Evolutionary conservation across 35 echinoderm and acorn worm genomes (phyloP).

Genomic region (Heliocidaris tuberculata): DNA sequence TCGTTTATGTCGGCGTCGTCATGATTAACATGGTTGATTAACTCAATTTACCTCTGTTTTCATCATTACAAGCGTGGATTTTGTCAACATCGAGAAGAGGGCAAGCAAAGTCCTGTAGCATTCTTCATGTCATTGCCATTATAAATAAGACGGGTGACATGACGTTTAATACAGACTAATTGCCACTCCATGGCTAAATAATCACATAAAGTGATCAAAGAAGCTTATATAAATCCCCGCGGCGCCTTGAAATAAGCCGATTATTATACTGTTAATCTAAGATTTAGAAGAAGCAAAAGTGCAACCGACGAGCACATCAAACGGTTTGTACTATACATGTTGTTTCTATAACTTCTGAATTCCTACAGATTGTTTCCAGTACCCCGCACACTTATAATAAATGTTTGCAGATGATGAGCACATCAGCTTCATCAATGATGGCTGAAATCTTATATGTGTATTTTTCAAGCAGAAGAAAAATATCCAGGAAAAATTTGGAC

Average conservation of each 20-base stretch:
- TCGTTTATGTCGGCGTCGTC: not conserved
- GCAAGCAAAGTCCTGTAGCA: not conserved
- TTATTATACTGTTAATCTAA: slow-evolving; percentile 26
- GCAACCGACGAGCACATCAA: not conserved
- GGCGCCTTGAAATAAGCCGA: slow-evolving; percentile 26
- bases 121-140: not conserved
- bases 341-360: not conserved
- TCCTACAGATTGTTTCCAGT: not conserved
- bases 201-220: not conserved
- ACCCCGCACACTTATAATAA: not conserved
- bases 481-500: too few relatives aligned
- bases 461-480: not conserved
- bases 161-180: slow-evolving; percentile 2
- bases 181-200: not conserved
- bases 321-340: not conserved
- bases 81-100: not conserved
- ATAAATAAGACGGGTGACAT: not conserved
- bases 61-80: not conserved
- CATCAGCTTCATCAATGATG: not conserved
- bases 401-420: not conserved
- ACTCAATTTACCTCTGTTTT: not conserved
- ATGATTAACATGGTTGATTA: not conserved
- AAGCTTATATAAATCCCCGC: not conserved
- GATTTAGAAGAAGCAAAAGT: not conserved
- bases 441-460: not conserved